Base-by-base conservation (phyloP, 2,888 invertebrate species). In the Notodonta dromedarius region DNA sequence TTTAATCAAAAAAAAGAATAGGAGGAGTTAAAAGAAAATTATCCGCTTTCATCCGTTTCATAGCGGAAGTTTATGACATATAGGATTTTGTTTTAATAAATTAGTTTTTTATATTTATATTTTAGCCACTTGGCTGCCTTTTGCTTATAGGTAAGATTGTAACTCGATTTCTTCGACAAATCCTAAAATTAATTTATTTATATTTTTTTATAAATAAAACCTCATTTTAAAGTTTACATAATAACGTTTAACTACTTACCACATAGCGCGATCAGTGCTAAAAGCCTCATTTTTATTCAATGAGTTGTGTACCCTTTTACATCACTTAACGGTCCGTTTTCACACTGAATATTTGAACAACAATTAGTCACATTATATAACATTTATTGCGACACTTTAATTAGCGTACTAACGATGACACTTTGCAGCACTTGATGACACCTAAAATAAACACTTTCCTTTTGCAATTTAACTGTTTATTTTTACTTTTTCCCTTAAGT, bases 211-310 rank as follows among this genome's bases (percentile, higher is more conserved):
- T 24, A 24, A 24, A 3, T 35, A 35, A 35, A 35, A 35, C 24
- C 24, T 35, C 11, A 11, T 11, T 11, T 42, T 42, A 42, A 42
- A 35, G 35, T 35, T 42, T 42, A 42, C 9, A 42, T 42, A 11
- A 11, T 42, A 11, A 42, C 4, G 9, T 42, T 42, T 46, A 0
- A n/a, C 7, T 70, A 90, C 92, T 91, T 80, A 92, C 93, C 92
- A 79, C 89, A 92, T 58, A 92, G 80, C 59, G 87, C 82, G 74
- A 92, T 84, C 53, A 93, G 68, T 61, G 83, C 78, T 67, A 90
- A 80, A 67, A 90, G 74, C 89, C 89, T 92, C 92, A 93, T 89
- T 78, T 88, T 89, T 59, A 76, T 73, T 70, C 69, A 78, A 80
- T 77, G 69, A 67, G 73, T 73, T 72, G 76, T 72, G 73, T 79